These are phyloP conservation scores for Ceratotherium simum DNA, from an alignment of 2,113 vertebrate species.

Conservation along the genomic window DNA sequence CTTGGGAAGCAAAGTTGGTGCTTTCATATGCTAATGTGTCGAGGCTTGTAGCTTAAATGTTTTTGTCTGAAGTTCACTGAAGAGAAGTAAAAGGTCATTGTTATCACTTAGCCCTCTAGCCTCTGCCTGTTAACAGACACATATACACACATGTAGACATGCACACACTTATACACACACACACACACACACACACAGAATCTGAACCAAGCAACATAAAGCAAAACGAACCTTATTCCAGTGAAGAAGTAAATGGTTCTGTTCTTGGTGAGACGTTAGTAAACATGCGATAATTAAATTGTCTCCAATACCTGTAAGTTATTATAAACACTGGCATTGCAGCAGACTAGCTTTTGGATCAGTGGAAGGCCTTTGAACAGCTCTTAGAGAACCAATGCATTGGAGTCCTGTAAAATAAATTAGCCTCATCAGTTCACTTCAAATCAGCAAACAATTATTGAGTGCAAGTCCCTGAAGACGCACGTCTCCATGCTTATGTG, in stretches of 20 bases:
- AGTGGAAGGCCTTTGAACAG: constrained; percentile 1
- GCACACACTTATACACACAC: neutral
- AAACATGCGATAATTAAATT: constrained; percentile 28
- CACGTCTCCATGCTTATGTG: constrained; percentile 13
- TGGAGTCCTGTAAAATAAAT: constrained; percentile 63
- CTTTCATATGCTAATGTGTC: constrained; percentile 44
- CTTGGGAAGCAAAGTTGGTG: constrained; percentile 6
- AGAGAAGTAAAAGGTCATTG: neutral
- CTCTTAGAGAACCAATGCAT: constrained; percentile 2
- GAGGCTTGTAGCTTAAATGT: neutral
- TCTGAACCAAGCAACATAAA: neutral
- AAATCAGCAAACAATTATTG: constrained; percentile 63
- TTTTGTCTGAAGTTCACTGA: constrained; percentile 25
- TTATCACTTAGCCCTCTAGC: neutral
- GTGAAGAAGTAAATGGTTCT: constrained; percentile 25
- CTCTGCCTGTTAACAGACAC: neutral
- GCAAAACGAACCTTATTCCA: neutral
- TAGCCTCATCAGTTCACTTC: constrained; percentile 57
- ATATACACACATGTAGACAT: neutral
- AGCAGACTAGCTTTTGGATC: constrained; percentile 36
- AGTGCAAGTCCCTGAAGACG: constrained; percentile 6
- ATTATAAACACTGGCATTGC: constrained; percentile 19
- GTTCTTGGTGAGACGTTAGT: constrained; percentile 50
- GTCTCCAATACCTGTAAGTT: constrained; percentile 46
- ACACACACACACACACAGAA: neutral